Conservation (phyloP, 2,113 vertebrate species). For the Coreoperca whiteheadi region DNA sequence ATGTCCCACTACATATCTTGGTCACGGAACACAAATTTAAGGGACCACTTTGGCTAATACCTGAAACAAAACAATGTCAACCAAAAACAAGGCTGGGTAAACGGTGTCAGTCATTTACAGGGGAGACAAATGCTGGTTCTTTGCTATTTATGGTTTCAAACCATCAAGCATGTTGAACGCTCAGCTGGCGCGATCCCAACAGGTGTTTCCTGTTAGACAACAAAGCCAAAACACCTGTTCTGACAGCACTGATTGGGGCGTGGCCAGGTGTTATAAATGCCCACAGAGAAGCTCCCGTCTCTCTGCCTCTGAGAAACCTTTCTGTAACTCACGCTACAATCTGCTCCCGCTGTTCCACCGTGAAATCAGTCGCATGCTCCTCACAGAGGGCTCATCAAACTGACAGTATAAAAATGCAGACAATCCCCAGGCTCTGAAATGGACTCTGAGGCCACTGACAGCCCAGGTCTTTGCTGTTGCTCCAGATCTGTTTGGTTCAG, state of each 20-base stretch:
- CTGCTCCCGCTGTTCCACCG: background rate
- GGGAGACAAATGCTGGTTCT: too few species aligned
- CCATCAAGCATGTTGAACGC: too few species aligned
- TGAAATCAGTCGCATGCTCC: constrained; percentile 24
- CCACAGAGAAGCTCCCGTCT: background rate
- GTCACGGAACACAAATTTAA: too few species aligned
- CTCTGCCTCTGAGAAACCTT: background rate
- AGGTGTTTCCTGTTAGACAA: too few species aligned
- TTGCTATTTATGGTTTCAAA: too few species aligned
- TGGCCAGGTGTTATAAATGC: background rate
- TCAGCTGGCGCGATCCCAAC: too few species aligned
- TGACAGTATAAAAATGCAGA: constrained; percentile 27
- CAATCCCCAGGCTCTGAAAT: constrained; percentile 47
- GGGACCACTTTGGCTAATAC: too few species aligned
- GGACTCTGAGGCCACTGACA: constrained; percentile 34
- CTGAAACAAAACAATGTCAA: too few species aligned
- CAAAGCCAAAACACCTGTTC: background rate
- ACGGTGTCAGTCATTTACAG: too few species aligned
- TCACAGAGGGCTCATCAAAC: constrained; percentile 12
- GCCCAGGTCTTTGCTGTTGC: constrained; percentile 40
- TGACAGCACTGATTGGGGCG: background rate
- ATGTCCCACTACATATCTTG: too few species aligned
- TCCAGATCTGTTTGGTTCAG: constrained; percentile 50
- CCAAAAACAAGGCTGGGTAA: too few species aligned
- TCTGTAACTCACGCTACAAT: background rate